A percentile compares a stretch with the other conserved stretches of the same genome.
Evolutionary conservation across 2,113 vertebrate genomes (phyloP).

Genomic region (Erinaceus europaeus): DNA sequence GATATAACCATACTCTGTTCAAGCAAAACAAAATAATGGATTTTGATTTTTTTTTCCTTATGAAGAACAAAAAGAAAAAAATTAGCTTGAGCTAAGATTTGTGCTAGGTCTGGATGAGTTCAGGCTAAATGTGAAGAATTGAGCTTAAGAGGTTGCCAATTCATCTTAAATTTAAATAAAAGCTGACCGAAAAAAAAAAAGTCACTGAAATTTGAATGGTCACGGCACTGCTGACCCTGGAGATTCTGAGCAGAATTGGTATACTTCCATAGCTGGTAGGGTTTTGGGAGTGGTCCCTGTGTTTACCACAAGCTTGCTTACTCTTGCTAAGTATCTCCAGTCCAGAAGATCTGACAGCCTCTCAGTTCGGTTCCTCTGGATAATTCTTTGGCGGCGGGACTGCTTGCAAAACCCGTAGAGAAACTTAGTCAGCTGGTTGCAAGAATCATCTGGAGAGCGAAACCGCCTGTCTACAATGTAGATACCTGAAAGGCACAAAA

Average conservation of each 20-base stretch:
- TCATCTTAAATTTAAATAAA: neutral
- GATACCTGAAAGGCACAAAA: slow-evolving; percentile 84
- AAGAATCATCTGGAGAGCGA: slow-evolving; percentile 92
- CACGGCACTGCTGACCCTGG: neutral
- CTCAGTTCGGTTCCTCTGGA: slow-evolving; percentile 95
- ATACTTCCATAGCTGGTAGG: neutral
- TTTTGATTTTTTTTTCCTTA: neutral
- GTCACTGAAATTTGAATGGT: neutral
- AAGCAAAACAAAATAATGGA: neutral
- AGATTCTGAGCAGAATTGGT: neutral
- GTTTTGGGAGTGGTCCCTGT: neutral
- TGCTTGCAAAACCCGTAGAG: slow-evolving; percentile 96
- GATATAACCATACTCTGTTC: neutral
- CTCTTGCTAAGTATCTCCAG: slow-evolving; percentile 95
- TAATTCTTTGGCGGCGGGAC: slow-evolving; percentile 94
- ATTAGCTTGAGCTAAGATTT: neutral
- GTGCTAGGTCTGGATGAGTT: neutral
- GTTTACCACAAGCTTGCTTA: slow-evolving; percentile 72
- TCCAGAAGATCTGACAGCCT: slow-evolving; percentile 95
- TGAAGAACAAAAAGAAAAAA: neutral
- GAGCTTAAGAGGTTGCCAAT: neutral
- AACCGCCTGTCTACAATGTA: slow-evolving; percentile 97
- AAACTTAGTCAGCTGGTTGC: slow-evolving; percentile 97
- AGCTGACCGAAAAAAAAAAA: neutral
- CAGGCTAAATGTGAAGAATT: neutral